Evolutionary conservation across 2,888 invertebrate genomes (phyloP).

Genomic region (Dicranocentrus wangi): DNA sequence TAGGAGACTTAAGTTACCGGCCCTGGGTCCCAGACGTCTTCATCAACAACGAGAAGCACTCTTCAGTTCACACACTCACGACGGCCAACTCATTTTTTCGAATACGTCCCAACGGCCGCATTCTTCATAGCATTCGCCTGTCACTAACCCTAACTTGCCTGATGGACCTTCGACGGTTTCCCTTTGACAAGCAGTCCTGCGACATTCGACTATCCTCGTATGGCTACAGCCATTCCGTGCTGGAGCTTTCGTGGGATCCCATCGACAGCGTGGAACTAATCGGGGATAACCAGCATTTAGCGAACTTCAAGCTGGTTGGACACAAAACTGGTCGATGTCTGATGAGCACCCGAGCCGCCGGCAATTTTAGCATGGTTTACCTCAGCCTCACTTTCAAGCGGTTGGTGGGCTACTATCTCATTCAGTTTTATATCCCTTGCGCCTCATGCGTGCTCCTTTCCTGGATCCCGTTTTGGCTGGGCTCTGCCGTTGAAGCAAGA

Average conservation of each 20-base stretch:
- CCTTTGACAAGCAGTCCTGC: conserved; percentile 61
- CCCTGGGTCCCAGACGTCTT: conserved; percentile 60
- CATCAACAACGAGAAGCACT: conserved; percentile 33
- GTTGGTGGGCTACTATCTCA: conserved; percentile 39
- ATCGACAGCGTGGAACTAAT: not conserved
- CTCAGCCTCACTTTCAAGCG: conserved; percentile 36
- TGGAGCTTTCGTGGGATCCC: conserved; percentile 27
- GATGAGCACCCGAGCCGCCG: not conserved
- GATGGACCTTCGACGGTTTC: conserved; percentile 52
- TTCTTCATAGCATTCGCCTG: conserved; percentile 31
- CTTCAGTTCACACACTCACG: conserved; percentile 17
- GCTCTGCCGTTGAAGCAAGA: conserved; percentile 49
- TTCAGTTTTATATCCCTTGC: conserved; percentile 49
- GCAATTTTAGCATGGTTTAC: conserved; percentile 42
- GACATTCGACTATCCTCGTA: conserved; percentile 42
- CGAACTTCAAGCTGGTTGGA: conserved; percentile 28
- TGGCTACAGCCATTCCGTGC: not conserved
- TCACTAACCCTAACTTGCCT: conserved; percentile 54
- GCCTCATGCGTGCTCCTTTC: conserved; percentile 17
- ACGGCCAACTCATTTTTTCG: conserved; percentile 37
- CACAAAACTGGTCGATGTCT: conserved; percentile 25
- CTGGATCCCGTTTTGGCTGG: conserved; percentile 64
- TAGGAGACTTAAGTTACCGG: not conserved
- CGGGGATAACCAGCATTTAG: conserved; percentile 25
- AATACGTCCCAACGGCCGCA: conserved; percentile 47